Percentiles rank a stretch among this genome's conserved stretches.
phyloP scores from a whole-genome alignment of 2,113 vertebrate species.

The Apeltes quadracus region DNA sequence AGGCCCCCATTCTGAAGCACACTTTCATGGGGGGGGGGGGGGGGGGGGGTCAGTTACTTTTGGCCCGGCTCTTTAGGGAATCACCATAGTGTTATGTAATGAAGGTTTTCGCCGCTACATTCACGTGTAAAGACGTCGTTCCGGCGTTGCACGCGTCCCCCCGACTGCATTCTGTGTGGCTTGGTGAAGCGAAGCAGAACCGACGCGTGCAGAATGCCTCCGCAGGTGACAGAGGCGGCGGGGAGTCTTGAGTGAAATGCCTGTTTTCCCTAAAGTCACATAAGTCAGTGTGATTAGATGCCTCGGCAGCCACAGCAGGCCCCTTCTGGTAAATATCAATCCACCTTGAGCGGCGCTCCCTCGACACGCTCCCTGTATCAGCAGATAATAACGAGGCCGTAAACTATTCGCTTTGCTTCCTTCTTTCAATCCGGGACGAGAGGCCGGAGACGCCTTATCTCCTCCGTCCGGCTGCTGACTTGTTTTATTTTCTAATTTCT shows the following conservation, averaged over 20 bases:
- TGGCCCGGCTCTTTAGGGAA: conserved; percentile 15
- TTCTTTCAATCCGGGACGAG: conserved; percentile 47
- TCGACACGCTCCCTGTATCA: conserved; percentile 39
- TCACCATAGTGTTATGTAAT: conserved; percentile 33
- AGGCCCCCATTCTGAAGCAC: conserved; percentile 20
- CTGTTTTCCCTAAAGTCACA: conserved; percentile 40
- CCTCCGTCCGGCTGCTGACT: conserved; percentile 6
- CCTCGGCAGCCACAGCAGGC: conserved; percentile 41
- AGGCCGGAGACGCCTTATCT: conserved; percentile 36
- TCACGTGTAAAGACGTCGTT: not conserved
- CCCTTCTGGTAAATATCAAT: conserved; percentile 54
- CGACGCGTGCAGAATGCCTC: conserved; percentile 10
- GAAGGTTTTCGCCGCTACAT: conserved; percentile 4
- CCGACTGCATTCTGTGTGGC: not conserved
- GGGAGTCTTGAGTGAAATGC: conserved; percentile 43
- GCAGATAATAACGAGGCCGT: conserved; percentile 62
- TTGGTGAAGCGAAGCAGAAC: conserved; percentile 9
- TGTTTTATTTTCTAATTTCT: conserved; percentile 8
- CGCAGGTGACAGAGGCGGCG: conserved; percentile 32
- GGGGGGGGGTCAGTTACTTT: conserved; percentile 8
- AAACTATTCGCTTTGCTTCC: conserved; percentile 61
- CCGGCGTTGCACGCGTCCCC: not conserved
- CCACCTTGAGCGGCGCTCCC: conserved; percentile 43
- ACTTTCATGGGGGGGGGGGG: conserved; percentile 19
- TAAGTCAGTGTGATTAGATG: conserved; percentile 32